These are phyloP conservation scores for Atopsyche davidsoni DNA, from an alignment of 1,140 invertebrate genomes.

Conservation along the genomic window DNA sequence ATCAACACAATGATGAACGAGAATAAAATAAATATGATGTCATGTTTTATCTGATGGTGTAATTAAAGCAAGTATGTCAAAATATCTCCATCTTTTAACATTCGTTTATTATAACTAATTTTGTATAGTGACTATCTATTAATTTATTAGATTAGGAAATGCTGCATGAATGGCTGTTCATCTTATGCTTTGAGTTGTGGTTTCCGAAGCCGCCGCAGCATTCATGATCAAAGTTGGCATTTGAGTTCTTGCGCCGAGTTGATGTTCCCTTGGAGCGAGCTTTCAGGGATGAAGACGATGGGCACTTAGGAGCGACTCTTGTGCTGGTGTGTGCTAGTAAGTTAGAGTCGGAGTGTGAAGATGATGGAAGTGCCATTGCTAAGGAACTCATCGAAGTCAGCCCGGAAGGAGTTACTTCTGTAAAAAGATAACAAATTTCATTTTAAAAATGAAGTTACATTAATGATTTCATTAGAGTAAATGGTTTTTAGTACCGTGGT, in stretches of 20 bases:
- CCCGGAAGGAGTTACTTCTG: neutral
- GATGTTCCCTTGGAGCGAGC: constrained; percentile 8
- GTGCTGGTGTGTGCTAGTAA: constrained; percentile 17
- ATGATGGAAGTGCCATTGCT: constrained; percentile 11
- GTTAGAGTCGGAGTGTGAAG: constrained; percentile 26
- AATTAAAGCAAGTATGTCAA: no score
- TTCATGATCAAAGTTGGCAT: constrained; percentile 17
- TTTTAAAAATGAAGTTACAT: neutral
- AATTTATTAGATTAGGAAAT: no score
- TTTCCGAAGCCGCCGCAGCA: constrained; percentile 26
- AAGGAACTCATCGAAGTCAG: constrained; percentile 11
- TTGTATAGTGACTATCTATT: no score
- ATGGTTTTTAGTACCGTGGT: neutral
- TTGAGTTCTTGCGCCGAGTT: constrained; percentile 7
- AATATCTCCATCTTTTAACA: no score
- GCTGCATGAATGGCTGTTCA: constrained; percentile 26
- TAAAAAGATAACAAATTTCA: neutral
- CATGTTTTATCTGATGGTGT: no score
- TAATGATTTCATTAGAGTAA: neutral
- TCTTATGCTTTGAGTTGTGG: constrained; percentile 23
- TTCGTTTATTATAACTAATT: no score
- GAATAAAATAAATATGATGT: no score
- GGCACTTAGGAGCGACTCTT: constrained; percentile 5
- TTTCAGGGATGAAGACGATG: constrained; percentile 12
- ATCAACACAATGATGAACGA: no score